These are phyloP conservation scores for Lethenteron reissneri DNA, from an alignment of 2,113 vertebrate species.

Conservation along the genomic window DNA sequence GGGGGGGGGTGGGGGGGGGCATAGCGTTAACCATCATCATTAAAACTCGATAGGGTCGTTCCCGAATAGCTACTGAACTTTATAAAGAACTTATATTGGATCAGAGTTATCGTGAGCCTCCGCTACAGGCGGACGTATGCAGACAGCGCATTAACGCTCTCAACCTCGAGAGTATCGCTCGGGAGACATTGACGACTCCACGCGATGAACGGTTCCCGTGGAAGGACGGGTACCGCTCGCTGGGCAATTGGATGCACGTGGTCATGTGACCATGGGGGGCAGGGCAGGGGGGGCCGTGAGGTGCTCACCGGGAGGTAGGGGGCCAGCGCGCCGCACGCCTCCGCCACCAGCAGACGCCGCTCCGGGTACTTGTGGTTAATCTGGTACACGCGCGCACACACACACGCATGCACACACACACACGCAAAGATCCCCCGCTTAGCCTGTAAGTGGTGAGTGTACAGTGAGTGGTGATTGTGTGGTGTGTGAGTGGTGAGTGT, in stretches of 20 bases:
- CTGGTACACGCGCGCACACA: slow-evolving; percentile 18
- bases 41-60: slow-evolving; percentile 12
- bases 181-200: too few species aligned
- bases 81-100: background rate
- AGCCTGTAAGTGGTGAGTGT: too few species aligned
- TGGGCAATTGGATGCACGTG: too few species aligned
- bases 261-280: too few species aligned
- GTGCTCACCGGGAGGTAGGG: slow-evolving; percentile 85
- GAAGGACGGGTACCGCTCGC: too few species aligned
- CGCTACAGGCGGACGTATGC: too few species aligned
- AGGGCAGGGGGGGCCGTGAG: background rate
- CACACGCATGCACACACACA: slow-evolving; percentile 1
- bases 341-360: slow-evolving; percentile 75
- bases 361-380: slow-evolving; percentile 99
- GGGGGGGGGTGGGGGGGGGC: background rate
- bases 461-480: too few species aligned
- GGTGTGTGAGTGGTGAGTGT: too few species aligned
- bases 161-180: too few species aligned
- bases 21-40: background rate
- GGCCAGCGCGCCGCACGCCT: slow-evolving; percentile 83
- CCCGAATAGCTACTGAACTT: slow-evolving; percentile 26
- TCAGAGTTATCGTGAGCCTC: background rate
- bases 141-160: too few species aligned
- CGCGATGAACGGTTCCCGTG: too few species aligned
- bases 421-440: background rate